These are phyloP conservation scores for Cephalotes varians DNA, from an alignment of 2,888 invertebrate genomes.

Conservation along the genomic window DNA sequence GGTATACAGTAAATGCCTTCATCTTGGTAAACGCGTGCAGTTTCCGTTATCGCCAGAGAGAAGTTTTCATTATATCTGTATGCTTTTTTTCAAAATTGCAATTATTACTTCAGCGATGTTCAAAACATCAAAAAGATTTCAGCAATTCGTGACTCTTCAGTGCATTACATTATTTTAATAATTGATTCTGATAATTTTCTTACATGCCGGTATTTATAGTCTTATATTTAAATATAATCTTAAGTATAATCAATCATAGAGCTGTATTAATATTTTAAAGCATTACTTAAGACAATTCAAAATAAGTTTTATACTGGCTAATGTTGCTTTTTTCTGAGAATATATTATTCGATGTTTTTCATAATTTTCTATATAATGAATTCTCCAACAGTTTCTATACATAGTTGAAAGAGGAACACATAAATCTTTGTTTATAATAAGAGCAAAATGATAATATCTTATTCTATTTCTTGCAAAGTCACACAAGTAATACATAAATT, in stretches of 20 bases:
- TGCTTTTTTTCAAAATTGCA: background rate
- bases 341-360: background rate
- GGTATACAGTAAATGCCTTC: constrained; percentile 62
- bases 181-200: background rate
- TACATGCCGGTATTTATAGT: too few relatives aligned
- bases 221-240: too few relatives aligned
- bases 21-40: constrained; percentile 76
- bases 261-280: too few relatives aligned
- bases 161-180: background rate
- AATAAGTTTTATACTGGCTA: too few relatives aligned
- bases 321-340: background rate
- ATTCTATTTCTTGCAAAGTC: background rate
- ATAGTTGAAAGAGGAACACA: background rate
- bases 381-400: background rate
- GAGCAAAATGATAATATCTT: background rate
- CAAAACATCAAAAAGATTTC: constrained; percentile 1
- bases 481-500: background rate
- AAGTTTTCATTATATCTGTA: constrained; percentile 18
- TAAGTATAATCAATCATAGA: too few relatives aligned
- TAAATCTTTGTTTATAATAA: background rate
- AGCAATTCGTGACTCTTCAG: background rate
- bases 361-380: background rate
- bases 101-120: background rate
- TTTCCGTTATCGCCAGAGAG: constrained; percentile 48
- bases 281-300: too few relatives aligned